Evolutionary conservation across 2,888 invertebrate species (phyloP), one percentile per base, ranked within the genome.

Genomic region (Vannuccia rotundouncinata): DNA sequence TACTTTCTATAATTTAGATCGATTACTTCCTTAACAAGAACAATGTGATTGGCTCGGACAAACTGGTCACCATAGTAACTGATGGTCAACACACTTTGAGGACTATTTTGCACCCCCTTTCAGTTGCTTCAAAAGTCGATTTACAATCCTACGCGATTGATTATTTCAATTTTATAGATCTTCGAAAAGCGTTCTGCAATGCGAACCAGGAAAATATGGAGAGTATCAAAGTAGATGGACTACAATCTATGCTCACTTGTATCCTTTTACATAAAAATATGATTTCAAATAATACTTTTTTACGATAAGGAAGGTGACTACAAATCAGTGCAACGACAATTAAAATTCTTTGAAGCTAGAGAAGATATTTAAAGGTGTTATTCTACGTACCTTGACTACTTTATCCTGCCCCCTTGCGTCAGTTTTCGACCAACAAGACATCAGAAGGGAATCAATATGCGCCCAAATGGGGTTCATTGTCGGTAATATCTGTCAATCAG

Each of bases 151-250:
- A 27, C 29, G 2, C 10, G 2, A 10, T 75, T 31, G 29, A 75
- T 75, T 75, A 75, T 28, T 75, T 75, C 29, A 2, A 27, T 28
- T 75, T 75, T 22, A 29, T 29, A 29, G 75, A 75, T 28, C 75
- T 75, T 10, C 75, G 75, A 2, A 75, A 75, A 28, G 75, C 13
- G 10, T 75, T 75, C 28, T 10, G 2, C 2, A 25, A 5, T 13
- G 2, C 5, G 2, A 28, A 31, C 45, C 28, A 29, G 59, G 29
- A n/a, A 2, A 28, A 74, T 74, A 13, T 29, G 29, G 28, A 1
- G 17, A 73, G 66, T 22, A n/a, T n/a, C n/a, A n/a, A n/a, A n/a
- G 25, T 66, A 13, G 66, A 66, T 22, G 66, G 66, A 5, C 10
- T 66, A 13, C 1, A 78, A 66, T 45, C 45, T 31, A 81, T 25